These are phyloP conservation scores for Ctenochaetus hawaiiensis DNA, from an alignment of 2,797 vertebrate species.

Conservation along the genomic window DNA sequence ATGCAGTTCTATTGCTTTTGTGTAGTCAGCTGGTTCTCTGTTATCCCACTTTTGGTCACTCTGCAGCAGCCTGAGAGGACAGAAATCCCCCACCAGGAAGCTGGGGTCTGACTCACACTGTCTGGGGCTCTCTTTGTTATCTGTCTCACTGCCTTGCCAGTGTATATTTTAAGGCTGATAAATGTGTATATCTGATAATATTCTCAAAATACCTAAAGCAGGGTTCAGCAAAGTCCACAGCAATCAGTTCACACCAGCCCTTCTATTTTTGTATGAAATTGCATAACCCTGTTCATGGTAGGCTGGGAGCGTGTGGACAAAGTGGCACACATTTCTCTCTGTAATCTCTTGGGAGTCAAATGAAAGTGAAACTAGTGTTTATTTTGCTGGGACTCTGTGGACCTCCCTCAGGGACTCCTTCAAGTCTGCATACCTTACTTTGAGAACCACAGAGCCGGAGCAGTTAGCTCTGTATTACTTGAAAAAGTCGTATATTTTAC, in stretches of 20 bases:
- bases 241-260: not conserved
- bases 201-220: not conserved
- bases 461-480: conserved; percentile 32
- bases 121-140: conserved; percentile 49
- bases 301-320: conserved; percentile 23
- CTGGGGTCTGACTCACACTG: conserved; percentile 41
- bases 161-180: not conserved
- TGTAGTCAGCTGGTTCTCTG: conserved; percentile 41
- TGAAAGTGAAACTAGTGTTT: conserved; percentile 67
- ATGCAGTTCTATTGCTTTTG: not conserved
- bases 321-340: conserved; percentile 35
- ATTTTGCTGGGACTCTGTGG: conserved; percentile 48
- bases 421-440: conserved; percentile 22
- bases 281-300: conserved; percentile 13
- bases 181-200: not conserved
- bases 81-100: conserved; percentile 61
- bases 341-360: conserved; percentile 48
- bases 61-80: conserved; percentile 43
- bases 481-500: conserved; percentile 13
- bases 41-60: conserved; percentile 56
- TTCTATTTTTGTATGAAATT: conserved; percentile 24
- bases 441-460: conserved; percentile 11
- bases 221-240: not conserved
- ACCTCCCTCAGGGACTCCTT: conserved; percentile 22
- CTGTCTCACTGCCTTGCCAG: not conserved